A percentile compares a stretch with the other conserved stretches of the same genome.
These are phyloP conservation scores for Zosterops japonicus DNA, from an alignment of 2,113 vertebrate genomes.

Conservation along the genomic window DNA sequence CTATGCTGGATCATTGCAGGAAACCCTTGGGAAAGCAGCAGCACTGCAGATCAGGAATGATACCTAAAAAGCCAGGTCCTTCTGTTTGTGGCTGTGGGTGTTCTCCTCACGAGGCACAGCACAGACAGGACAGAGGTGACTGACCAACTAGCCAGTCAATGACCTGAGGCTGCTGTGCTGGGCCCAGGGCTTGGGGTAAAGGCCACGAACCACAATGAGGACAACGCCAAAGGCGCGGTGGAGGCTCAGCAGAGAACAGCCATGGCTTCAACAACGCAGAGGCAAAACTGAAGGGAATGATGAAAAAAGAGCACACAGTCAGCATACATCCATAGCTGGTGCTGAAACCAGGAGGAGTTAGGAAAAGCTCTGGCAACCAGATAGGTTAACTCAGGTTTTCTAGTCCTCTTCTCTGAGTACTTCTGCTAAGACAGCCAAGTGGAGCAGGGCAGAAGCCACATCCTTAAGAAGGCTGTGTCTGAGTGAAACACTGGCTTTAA, in stretches of 20 bases:
- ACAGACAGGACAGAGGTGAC: not conserved
- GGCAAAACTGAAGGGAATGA: not conserved
- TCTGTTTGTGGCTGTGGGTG: accelerated
- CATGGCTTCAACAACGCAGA: not conserved
- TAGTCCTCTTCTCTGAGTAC: no score
- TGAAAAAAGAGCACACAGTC: not conserved
- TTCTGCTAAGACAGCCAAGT: not conserved
- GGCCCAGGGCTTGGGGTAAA: not conserved
- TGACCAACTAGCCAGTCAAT: not conserved
- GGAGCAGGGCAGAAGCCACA: not conserved
- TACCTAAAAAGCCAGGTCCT: not conserved
- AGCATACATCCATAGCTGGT: accelerated
- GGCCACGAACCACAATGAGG: not conserved
- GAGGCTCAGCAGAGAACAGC: not conserved
- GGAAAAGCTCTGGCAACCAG: not conserved
- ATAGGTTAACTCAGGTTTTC: not conserved
- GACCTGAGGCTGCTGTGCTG: not conserved
- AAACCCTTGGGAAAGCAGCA: not conserved
- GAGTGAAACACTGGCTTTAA: not conserved
- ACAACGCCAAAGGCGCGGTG: not conserved
- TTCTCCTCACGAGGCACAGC: not conserved
- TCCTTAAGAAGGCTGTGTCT: not conserved
- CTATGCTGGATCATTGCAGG: not conserved
- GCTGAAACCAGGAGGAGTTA: not conserved
- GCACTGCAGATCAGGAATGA: not conserved